Evolutionary conservation across 2,797 vertebrate genomes (phyloP), one percentile per base, ranked within the genome.

Genomic region (Naso thynnoides): DNA sequence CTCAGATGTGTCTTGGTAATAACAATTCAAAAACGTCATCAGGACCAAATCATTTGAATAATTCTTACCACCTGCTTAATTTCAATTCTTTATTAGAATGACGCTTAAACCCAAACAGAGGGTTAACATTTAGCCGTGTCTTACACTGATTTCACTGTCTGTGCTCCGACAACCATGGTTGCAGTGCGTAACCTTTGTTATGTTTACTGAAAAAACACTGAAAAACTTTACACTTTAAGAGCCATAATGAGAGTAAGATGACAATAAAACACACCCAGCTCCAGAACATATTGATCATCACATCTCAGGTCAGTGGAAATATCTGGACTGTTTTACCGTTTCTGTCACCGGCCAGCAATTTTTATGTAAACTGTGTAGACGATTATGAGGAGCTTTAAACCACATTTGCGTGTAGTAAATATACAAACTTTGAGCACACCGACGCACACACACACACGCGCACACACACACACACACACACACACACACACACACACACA

Each of bases 291-390:
- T 52, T 50, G 13, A 39, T 56, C 19, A 39, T 56, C 42, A 31
- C n/a, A 14, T 21, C 36, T 2, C 33, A 45, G 4, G 27, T 56
- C 24, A 41, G 50, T 10, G 36, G n/a, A 52, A 55, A 59, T 29
- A 44, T n/a, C 19, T 45, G 29, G 8, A 29, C 24, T 29, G n/a
- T 23, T 23, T 24, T 8, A 65, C 39, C 41, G 31, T 42, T 45
- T 54, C 42, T 60, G n/a, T 68, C 41, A 72, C 38, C 3, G 2
- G 59, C 62, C 41, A 50, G 42, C n/a, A 18, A 7, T 21, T 66
- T 70, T 55, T 63, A 57, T 71, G 54, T 77, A 76, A 71, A 73
- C 21, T 5, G 0, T 23, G n/a, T 41, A 49, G 75, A n/a, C 31
- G 50, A 57, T 56, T 60, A 41, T 42, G 48, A 76, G 49, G 47